Conservation (phyloP, 2,888 invertebrate species). For the Erynnis tages region DNA sequence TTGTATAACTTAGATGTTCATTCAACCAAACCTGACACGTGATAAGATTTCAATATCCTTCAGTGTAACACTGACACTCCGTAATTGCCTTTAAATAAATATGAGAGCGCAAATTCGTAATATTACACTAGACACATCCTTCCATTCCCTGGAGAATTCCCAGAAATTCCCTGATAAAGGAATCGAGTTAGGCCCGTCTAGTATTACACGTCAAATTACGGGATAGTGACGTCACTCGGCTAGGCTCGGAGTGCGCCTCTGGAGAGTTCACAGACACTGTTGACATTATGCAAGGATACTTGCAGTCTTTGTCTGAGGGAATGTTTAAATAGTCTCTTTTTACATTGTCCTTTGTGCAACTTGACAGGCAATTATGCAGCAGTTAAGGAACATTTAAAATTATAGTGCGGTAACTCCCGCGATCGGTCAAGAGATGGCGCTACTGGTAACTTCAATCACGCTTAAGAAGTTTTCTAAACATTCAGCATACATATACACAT, state of each 20-base stretch:
- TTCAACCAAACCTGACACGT: too few species aligned
- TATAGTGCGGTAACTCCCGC: too few species aligned
- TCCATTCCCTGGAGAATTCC: neutral
- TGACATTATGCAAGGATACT: constrained; percentile 20
- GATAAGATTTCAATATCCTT: too few species aligned
- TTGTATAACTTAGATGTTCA: too few species aligned
- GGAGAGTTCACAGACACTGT: constrained; percentile 19
- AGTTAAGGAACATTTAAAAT: neutral
- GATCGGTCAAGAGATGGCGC: too few species aligned
- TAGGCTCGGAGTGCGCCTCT: constrained; percentile 9
- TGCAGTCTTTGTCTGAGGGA: constrained; percentile 15
- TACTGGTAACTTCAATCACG: too few species aligned
- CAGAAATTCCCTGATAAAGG: neutral
- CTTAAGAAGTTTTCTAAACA: too few species aligned
- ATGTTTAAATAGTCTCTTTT: constrained; percentile 16
- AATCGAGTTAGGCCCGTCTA: constrained; percentile 23
- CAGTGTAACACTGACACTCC: too few species aligned
- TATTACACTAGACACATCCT: neutral
- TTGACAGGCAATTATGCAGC: too few species aligned
- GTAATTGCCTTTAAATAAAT: neutral
- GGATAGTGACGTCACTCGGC: constrained; percentile 10
- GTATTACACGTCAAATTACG: constrained; percentile 24
- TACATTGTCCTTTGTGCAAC: neutral
- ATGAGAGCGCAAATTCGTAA: neutral
- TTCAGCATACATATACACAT: too few species aligned